Evolutionary conservation across 1,140 invertebrate genomes (phyloP), one percentile per base, ranked within the genome.

Genomic region (Apis laboriosa): DNA sequence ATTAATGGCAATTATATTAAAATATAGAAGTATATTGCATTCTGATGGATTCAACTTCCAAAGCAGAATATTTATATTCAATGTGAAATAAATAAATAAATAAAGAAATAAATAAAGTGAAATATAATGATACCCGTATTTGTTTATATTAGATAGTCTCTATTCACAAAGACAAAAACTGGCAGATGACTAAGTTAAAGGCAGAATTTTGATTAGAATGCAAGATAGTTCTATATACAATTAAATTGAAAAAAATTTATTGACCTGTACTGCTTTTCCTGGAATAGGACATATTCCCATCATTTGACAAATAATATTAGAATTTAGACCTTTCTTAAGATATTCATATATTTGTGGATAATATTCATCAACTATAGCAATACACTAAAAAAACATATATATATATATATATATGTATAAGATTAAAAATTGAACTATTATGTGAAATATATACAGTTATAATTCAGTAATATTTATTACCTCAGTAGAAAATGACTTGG

Each of bases 301-400:
- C 84, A 97, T 92, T 86, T 94, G 92, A 90, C 98, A 98, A 8
- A 97, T 90, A 49, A 93, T 92, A 68, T 96, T 96, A 13, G 96
- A 95, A 90, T 98, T 95, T 67, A 98, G 88, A 89, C 96, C 95
- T 43, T 95, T 94, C 1, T 96, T 95, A 5, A 98, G 92, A 86
- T 95, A 97, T 55, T 95, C 91, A 91, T 98, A 98, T 64, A 98
- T 95, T 63, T 95, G 88, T 1, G 95, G 92, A 90, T 97, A 97
- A 90, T 98, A 98, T 90, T 98, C 92, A 72, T 97, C 95, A 1
- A 97, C 97, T 56, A 98, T 94, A 61, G 95, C 94, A 79, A 83
- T 88, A 77, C 95, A 95, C 94, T 77, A 87, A 92, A 90, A 86
- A 84, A 80, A 80, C 24, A 80, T 11, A 58, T 0, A 34, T 68